phyloP scores from a whole-genome alignment of 2,113 vertebrate species.

The Lutjanus erythropterus region DNA sequence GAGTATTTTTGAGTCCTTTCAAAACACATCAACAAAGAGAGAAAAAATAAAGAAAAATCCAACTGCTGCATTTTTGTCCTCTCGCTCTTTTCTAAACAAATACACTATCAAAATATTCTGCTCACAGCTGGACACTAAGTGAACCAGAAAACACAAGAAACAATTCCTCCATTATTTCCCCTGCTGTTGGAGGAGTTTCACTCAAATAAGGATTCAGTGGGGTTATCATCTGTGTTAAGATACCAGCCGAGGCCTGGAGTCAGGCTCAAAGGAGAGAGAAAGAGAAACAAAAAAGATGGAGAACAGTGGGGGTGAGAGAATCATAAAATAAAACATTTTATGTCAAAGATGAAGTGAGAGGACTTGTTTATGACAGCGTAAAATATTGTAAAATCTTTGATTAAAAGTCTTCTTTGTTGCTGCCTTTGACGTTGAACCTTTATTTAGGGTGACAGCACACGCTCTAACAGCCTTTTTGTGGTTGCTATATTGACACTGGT shows the following conservation, averaged over 20 bases:
- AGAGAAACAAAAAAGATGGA: neutral
- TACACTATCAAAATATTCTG: constrained; percentile 26
- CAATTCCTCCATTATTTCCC: constrained; percentile 35
- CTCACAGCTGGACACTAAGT: constrained; percentile 21
- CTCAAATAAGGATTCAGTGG: constrained; percentile 40
- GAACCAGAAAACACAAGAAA: neutral
- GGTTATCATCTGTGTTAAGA: constrained; percentile 28
- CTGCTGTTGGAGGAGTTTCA: constrained; percentile 20
- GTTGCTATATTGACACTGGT: too few relatives aligned
- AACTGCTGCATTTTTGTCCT: constrained; percentile 52
- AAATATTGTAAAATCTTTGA: neutral
- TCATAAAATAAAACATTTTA: neutral
- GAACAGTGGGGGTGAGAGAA: neutral
- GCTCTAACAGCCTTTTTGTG: neutral
- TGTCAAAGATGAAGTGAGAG: neutral
- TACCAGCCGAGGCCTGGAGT: constrained; percentile 19
- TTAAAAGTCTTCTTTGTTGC: neutral
- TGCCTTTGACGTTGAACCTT: neutral
- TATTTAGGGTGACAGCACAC: neutral
- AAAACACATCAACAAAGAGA: neutral
- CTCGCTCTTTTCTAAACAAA: constrained; percentile 50
- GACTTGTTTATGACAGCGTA: neutral
- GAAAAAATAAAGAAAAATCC: constrained; percentile 22
- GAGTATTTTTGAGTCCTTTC: neutral
- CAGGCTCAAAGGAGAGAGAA: neutral